These are phyloP conservation scores for Falco peregrinus DNA, from an alignment of 2,797 vertebrate genomes.

Conservation along the genomic window DNA sequence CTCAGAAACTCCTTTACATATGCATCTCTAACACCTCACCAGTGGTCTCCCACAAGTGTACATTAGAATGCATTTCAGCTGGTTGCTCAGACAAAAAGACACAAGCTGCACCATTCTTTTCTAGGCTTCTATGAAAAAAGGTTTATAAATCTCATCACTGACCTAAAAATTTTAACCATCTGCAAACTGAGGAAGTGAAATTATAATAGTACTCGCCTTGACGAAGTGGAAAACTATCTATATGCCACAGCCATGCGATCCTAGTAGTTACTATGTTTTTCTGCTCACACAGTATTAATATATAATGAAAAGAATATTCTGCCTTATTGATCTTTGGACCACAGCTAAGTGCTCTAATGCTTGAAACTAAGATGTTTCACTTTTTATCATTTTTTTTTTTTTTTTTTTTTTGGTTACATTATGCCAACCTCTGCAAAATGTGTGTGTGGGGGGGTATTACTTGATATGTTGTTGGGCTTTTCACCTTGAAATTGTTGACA, in stretches of 20 bases:
- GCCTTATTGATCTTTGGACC: constrained; percentile 64
- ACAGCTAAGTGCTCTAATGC: neutral
- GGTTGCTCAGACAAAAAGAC: neutral
- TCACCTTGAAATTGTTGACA: constrained; percentile 72
- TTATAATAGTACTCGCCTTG: neutral
- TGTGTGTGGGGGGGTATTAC: neutral
- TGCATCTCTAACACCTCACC: neutral
- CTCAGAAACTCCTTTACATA: neutral
- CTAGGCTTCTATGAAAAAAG: neutral
- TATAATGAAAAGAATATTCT: constrained; percentile 42
- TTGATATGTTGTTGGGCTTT: constrained; percentile 2
- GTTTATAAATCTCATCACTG: neutral
- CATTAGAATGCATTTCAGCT: neutral
- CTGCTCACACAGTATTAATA: constrained; percentile 18
- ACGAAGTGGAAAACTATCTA: neutral
- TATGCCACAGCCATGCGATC: neutral
- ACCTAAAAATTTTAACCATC: neutral
- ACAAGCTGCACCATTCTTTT: neutral
- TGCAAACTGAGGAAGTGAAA: neutral
- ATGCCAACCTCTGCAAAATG: constrained; percentile 45
- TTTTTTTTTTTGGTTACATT: constrained; percentile 9
- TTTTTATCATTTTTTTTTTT: neutral
- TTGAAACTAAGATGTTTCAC: constrained; percentile 6
- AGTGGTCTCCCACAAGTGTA: neutral
- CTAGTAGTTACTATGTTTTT: neutral